A percentile compares a stretch with the other conserved stretches of the same genome.
Evolutionary conservation across 2,113 vertebrate genomes (phyloP).

Genomic region (Neoarius graeffei): DNA sequence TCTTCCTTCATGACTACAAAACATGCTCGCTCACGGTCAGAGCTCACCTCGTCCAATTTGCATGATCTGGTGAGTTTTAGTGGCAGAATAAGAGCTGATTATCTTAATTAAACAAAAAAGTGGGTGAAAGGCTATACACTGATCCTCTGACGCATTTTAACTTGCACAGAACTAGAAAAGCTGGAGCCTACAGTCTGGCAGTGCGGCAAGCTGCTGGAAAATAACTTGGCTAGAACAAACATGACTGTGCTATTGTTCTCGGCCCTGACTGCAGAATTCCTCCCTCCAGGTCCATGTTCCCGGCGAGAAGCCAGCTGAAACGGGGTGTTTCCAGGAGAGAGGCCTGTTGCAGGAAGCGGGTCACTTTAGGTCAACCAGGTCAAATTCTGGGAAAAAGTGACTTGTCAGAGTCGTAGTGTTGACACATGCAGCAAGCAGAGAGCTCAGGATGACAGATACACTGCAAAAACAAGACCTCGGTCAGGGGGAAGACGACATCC

Average conservation of each 20-base stretch:
- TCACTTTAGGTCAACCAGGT: conserved; percentile 51
- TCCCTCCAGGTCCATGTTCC: conserved; percentile 44
- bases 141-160: neutral
- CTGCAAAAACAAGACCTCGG: conserved; percentile 22
- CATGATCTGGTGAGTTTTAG: neutral
- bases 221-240: conserved; percentile 31
- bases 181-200: neutral
- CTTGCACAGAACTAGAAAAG: neutral
- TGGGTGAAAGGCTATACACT: conserved; percentile 17
- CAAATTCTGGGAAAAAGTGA: conserved; percentile 42
- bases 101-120: neutral
- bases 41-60: neutral
- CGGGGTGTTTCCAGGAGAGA: conserved; percentile 37
- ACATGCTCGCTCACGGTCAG: neutral
- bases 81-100: neutral
- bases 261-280: neutral
- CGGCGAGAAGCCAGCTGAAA: conserved; percentile 19
- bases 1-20: conserved; percentile 39
- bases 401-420: conserved; percentile 15
- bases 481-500: neutral
- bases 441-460: neutral
- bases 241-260: conserved; percentile 37
- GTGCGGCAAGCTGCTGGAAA: conserved; percentile 21
- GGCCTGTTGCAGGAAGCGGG: conserved; percentile 42
- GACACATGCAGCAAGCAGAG: conserved; percentile 33